Evolutionary conservation across 2,888 invertebrate genomes (phyloP), one percentile per base, ranked within the genome.

Genomic region (Agriopis aurantiaria): DNA sequence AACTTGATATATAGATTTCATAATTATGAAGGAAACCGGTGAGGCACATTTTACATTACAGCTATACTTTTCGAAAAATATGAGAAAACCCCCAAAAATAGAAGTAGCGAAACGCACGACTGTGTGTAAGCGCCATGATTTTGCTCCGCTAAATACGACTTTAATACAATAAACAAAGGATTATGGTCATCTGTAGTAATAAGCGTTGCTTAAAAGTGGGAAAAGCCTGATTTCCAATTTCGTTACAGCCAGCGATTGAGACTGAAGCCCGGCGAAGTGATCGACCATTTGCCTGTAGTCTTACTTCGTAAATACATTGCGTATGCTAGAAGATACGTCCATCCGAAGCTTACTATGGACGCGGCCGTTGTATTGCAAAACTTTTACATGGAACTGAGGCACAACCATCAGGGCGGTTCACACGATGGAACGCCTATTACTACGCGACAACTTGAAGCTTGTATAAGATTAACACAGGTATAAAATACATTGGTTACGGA

Each of bases 301-400:
- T 88, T 98, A 58, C 95, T 99, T 6, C 96, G 98, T 72, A 99
- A 98, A 91, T 99, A 98, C 84, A 97, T 99, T 63, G 97, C 97
- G 0, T 99, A 99, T 89, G 98, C 98, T 0, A 96, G 97, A 72
- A 96, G 98, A 87, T 98, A 98, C 88, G 97, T 98, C 0, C 96
- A 97, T 76, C 98, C 99, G 0, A 95, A 95, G 80, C 93, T 99
- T 17, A 96, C 96, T 48, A 86, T 90, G 0, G 96, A 96, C 64
- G 98, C 99, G 3, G 96, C 96, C 4, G 90, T 92, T 71, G 91
- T 96, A 0, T 87, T 98, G 33, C 96, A 97, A 88, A 91, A 96
- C 10, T 99, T 98, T 90, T 99, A 98, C 86, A 92, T 98, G 64
- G 95, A 97, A 75, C 93, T 99, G 49, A 93, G 98, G 8, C 95